These are phyloP conservation scores for Meghimatium bilineatum DNA, from an alignment of 2,888 invertebrate genomes.

Conservation along the genomic window DNA sequence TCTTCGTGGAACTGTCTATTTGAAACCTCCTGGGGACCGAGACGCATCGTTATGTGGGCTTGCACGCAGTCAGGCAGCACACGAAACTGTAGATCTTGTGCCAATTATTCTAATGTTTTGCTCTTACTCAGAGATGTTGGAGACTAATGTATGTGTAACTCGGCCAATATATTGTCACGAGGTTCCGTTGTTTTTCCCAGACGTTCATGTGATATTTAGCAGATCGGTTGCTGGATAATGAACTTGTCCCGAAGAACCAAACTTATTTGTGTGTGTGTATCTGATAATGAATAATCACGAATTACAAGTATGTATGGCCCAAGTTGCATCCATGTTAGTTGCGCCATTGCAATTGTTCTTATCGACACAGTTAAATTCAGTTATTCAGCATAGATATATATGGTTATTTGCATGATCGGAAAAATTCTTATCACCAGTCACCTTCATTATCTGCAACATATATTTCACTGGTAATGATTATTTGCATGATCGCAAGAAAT, in stretches of 20 bases:
- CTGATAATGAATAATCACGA: neutral
- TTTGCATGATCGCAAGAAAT: too few species aligned
- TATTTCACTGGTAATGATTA: too few species aligned
- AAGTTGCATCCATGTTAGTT: neutral
- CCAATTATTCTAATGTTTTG: slow-evolving; percentile 39
- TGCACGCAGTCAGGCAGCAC: slow-evolving; percentile 28
- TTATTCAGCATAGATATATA: too few species aligned
- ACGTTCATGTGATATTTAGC: slow-evolving; percentile 23
- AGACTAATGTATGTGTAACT: slow-evolving; percentile 10
- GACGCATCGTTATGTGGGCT: neutral
- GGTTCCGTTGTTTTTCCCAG: neutral
- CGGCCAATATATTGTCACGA: slow-evolving; percentile 17
- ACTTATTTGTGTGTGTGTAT: neutral
- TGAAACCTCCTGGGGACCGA: neutral
- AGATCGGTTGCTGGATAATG: slow-evolving; percentile 5
- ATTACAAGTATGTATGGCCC: neutral
- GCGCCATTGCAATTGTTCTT: too few species aligned
- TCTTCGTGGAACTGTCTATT: neutral
- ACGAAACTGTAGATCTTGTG: slow-evolving; percentile 27
- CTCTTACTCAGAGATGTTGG: neutral
- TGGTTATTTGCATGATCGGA: too few species aligned
- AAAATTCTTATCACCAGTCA: too few species aligned
- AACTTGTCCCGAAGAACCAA: neutral
- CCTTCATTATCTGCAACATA: too few species aligned
- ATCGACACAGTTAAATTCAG: too few species aligned